phyloP scores from a whole-genome alignment of 2,113 vertebrate species.

The Epinephelus lanceolatus region DNA sequence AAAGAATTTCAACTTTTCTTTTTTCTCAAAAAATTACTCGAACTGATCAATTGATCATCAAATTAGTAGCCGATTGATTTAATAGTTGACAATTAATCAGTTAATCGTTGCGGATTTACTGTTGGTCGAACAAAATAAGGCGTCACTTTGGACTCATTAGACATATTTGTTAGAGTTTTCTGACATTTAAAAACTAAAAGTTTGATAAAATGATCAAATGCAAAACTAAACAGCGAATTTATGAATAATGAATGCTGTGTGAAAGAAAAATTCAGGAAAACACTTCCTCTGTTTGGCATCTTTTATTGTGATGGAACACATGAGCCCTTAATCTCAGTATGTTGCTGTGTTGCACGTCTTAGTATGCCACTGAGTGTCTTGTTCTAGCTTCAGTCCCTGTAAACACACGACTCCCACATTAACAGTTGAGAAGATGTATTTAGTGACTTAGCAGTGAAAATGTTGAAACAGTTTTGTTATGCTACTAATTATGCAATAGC shows the following conservation, averaged over 20 bases:
- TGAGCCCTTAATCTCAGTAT: neutral
- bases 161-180: too few species aligned
- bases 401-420: conserved; percentile 2
- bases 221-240: neutral
- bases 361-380: neutral
- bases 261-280: conserved; percentile 1
- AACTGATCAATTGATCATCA: too few species aligned
- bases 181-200: neutral
- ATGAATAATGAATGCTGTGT: neutral
- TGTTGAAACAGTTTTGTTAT: too few species aligned
- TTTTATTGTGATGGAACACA: neutral
- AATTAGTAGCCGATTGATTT: too few species aligned
- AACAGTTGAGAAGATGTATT: too few species aligned
- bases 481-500: too few species aligned
- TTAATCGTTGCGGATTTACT: too few species aligned
- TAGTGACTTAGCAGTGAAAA: too few species aligned
- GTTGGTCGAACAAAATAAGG: neutral
- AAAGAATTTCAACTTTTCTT: too few species aligned
- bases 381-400: conserved; percentile 4
- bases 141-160: neutral
- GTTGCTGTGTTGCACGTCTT: neutral
- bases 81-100: too few species aligned
- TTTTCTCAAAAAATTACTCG: too few species aligned
- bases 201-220: neutral
- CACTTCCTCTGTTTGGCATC: conserved; percentile 7